These are phyloP conservation scores for Clarias platycephalus DNA, from an alignment of 2,797 vertebrate genomes.

Conservation along the genomic window DNA sequence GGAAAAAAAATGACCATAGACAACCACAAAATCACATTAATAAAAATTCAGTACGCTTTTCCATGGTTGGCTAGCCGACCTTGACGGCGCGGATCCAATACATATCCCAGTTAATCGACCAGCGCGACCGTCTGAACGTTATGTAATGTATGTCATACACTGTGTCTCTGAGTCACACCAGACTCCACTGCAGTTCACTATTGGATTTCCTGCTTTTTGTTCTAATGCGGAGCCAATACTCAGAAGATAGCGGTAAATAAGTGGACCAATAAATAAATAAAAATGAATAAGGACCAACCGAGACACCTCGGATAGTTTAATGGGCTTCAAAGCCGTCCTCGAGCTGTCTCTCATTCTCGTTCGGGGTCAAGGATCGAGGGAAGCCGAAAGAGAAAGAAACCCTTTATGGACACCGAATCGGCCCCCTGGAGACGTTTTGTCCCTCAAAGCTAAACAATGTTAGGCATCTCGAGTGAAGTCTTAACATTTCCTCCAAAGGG, in stretches of 20 bases:
- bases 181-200: neutral
- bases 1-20: neutral
- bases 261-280: slow-evolving; percentile 24
- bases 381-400: slow-evolving; percentile 46
- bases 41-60: neutral
- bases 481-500: slow-evolving; percentile 74
- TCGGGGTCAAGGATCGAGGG: slow-evolving; percentile 43
- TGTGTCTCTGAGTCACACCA: neutral
- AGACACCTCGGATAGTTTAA: slow-evolving; percentile 39
- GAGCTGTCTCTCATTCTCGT: slow-evolving; percentile 64
- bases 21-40: neutral
- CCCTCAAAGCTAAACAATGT: slow-evolving; percentile 66
- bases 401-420: slow-evolving; percentile 65
- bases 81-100: neutral
- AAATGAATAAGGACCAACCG: slow-evolving; percentile 55
- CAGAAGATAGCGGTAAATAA: neutral
- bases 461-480: slow-evolving; percentile 64
- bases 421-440: slow-evolving; percentile 60
- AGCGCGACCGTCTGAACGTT: neutral
- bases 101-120: neutral
- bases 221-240: neutral
- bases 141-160: neutral
- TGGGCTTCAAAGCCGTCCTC: slow-evolving; percentile 64
- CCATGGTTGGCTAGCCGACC: neutral
- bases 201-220: neutral